phyloP scores from a whole-genome alignment of 2,888 invertebrate genomes.

The Stenichneumon culpator region DNA sequence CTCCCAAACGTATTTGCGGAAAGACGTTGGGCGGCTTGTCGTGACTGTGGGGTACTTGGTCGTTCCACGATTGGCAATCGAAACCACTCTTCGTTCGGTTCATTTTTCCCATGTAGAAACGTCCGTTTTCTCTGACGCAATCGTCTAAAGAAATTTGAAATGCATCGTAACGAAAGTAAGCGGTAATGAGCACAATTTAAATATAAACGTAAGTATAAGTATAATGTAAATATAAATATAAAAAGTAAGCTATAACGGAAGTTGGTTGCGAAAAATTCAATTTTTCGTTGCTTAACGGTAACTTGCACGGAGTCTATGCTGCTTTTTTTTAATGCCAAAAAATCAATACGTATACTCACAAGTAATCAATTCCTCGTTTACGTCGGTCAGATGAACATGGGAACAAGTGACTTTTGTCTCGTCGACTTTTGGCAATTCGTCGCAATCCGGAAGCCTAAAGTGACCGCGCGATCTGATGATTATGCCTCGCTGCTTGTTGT shows the following conservation, averaged over 20 bases:
- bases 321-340: too few species aligned
- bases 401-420: slow-evolving; percentile 90
- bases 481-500: slow-evolving; percentile 92
- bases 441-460: slow-evolving; percentile 95
- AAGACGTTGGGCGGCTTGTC: slow-evolving; percentile 95
- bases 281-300: not conserved
- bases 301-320: too few species aligned
- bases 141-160: slow-evolving; percentile 87
- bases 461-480: slow-evolving; percentile 94
- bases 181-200: too few species aligned
- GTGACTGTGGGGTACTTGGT: slow-evolving; percentile 94
- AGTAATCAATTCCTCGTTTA: slow-evolving; percentile 93
- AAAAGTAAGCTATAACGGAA: too few species aligned
- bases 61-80: slow-evolving; percentile 96
- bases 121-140: slow-evolving; percentile 94
- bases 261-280: too few species aligned
- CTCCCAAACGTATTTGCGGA: slow-evolving; percentile 94
- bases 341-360: slow-evolving; percentile 86
- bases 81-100: slow-evolving; percentile 94
- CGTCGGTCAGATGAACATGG: slow-evolving; percentile 93
- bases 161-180: too few species aligned
- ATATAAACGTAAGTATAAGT: too few species aligned
- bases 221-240: too few species aligned
- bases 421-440: slow-evolving; percentile 91
- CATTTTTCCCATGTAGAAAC: slow-evolving; percentile 95